These are phyloP conservation scores for Avahi laniger DNA, from an alignment of 2,797 vertebrate genomes.

Conservation along the genomic window DNA sequence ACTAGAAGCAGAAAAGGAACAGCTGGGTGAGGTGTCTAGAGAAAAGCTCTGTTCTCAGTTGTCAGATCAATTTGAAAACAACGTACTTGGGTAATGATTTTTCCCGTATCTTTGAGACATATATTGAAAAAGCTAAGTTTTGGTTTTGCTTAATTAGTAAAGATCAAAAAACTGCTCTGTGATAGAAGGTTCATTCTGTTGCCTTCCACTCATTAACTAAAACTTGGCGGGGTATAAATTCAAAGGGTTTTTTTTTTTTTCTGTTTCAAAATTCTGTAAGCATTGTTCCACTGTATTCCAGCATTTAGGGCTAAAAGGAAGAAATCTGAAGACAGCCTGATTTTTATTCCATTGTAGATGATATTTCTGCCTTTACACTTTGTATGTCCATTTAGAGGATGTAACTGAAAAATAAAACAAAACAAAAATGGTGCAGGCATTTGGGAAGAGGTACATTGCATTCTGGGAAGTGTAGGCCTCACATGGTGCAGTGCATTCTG, in stretches of 20 bases:
- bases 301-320: not conserved
- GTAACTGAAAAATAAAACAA: not conserved
- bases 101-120: not conserved
- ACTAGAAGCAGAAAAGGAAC: not conserved
- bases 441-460: not conserved
- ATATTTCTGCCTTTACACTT: constrained; percentile 9
- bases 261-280: constrained; percentile 39
- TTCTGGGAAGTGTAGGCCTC: not conserved
- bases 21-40: not conserved
- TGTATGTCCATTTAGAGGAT: not conserved
- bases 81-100: not conserved
- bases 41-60: not conserved
- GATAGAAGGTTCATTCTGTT: constrained; percentile 45
- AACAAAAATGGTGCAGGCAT: not conserved
- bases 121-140: constrained; percentile 45
- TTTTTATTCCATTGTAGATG: not conserved
- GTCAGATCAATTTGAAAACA: constrained; percentile 1
- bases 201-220: constrained; percentile 8
- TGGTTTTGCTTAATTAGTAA: constrained; percentile 50
- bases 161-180: not conserved
- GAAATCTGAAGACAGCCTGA: not conserved
- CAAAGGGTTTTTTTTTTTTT: not conserved
- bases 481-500: not conserved
- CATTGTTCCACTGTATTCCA: not conserved
- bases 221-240: constrained; percentile 12